Percentiles rank a stretch among this genome's conserved stretches.
These are phyloP conservation scores for Lates calcarifer DNA, from an alignment of 2,113 vertebrate species.

Conservation along the genomic window DNA sequence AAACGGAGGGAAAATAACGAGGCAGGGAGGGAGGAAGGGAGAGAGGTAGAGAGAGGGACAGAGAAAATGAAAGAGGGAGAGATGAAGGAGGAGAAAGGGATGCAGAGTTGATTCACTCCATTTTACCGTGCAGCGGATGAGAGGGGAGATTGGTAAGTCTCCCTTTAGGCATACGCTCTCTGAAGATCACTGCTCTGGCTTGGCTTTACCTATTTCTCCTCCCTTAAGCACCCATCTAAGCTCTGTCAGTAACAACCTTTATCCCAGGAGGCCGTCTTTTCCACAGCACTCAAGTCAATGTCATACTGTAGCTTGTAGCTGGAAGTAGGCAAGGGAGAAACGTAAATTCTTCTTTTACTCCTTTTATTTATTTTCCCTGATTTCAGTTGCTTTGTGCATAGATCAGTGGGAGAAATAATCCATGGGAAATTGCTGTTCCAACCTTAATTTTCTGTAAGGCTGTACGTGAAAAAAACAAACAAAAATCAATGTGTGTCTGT, in stretches of 20 bases:
- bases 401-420: not conserved
- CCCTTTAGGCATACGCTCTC: slow-evolving; percentile 45
- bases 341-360: not conserved
- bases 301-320: slow-evolving; percentile 22
- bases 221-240: slow-evolving; percentile 46
- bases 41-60: slow-evolving; percentile 21
- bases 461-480: not conserved
- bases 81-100: slow-evolving; percentile 10
- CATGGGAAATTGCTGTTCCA: not conserved
- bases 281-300: slow-evolving; percentile 25
- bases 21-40: slow-evolving; percentile 19
- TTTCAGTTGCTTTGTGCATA: not conserved
- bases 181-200: slow-evolving; percentile 51
- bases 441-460: not conserved
- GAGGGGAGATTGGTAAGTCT: slow-evolving; percentile 47
- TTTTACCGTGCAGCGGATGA: slow-evolving; percentile 48
- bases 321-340: not conserved
- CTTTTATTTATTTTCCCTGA: not conserved
- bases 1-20: slow-evolving; percentile 59
- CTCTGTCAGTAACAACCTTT: slow-evolving; percentile 36
- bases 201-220: slow-evolving; percentile 50
- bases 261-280: slow-evolving; percentile 35
- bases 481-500: not conserved
- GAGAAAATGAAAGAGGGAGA: slow-evolving; percentile 47
- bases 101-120: slow-evolving; percentile 54